Percentiles rank a stretch among this genome's conserved stretches.
Conservation (phyloP, 2,797 vertebrate genomes). For the Spea hammondii region DNA sequence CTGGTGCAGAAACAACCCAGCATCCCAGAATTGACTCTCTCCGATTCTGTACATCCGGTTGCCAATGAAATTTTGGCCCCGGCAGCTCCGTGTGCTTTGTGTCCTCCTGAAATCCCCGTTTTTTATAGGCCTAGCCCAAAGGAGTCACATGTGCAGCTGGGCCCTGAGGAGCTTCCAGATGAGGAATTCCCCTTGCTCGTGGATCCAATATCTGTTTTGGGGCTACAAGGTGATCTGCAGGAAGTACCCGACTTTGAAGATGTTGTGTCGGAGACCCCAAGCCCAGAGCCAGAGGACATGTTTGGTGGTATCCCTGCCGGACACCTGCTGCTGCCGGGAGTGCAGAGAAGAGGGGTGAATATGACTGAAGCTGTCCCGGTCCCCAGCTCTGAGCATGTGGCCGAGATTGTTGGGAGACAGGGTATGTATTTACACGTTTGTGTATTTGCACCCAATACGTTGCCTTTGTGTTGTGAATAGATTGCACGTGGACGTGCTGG, state of each 20-base stretch:
- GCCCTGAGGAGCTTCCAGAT: conserved; percentile 48
- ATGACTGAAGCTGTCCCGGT: conserved; percentile 87
- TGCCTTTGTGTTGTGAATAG: too few relatives aligned
- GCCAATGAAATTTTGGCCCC: background rate
- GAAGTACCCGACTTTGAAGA: conserved; percentile 38
- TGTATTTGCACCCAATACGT: too few relatives aligned
- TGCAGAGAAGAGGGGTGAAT: conserved; percentile 80
- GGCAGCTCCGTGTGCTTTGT: too few relatives aligned
- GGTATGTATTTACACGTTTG: conserved; percentile 60
- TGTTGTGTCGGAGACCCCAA: conserved; percentile 18
- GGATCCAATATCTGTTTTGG: conserved; percentile 84
- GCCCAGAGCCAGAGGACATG: conserved; percentile 54
- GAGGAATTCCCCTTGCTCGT: conserved; percentile 72
- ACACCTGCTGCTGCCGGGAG: conserved; percentile 72
- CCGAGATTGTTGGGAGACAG: conserved; percentile 85
- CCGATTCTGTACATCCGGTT: background rate
- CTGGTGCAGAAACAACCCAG: background rate
- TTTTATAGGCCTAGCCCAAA: background rate
- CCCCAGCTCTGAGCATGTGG: conserved; percentile 85
- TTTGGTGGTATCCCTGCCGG: conserved; percentile 56
- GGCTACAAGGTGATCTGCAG: conserved; percentile 70
- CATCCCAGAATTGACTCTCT: background rate
- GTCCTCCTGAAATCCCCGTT: too few relatives aligned
- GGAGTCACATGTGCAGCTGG: background rate
- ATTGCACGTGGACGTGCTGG: too few relatives aligned